Evolutionary conservation across 2,888 invertebrate genomes (phyloP), one percentile per base, ranked within the genome.

Genomic region (Petrolisthes cinctipes): DNA sequence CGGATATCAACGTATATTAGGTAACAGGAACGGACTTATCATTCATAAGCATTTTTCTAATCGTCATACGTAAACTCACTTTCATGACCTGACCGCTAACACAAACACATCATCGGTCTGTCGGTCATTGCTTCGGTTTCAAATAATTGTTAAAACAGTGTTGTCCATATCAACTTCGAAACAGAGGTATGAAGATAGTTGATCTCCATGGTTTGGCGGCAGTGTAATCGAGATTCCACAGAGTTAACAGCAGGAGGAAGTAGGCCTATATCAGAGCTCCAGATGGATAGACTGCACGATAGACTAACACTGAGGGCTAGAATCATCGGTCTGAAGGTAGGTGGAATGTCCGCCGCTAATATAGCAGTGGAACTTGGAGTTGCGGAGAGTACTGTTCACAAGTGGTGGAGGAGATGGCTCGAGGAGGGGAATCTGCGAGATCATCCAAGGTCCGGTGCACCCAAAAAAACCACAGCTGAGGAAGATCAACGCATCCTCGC

Each of bases 371-470:
- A 61, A 61, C 61, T 61, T 61, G 61, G 61, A 11, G n/a, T 66
- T 11, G n/a, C 11, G 66, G 66, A 66, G n/a, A 66, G 66, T 66
- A n/a, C n/a, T 14, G 66, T 66, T 66, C n/a, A 66, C 66, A 66
- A 66, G 66, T 66, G 37, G 37, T 37, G 37, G 37, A 37, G 37
- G 37, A 37, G 37, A 37, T 37, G 37, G 37, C 37, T 37, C 14
- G 66, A 14, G 66, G 66, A 66, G 66, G 23, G n/a, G 17, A 23
- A n/a, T 73, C 20, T 20, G 4, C 17, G 73, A 73, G 73, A 73
- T 73, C 73, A 23, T 73, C 73, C 73, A n/a, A 73, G 73, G 73
- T 73, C 23, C 9, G 73, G 73, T 7, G 23, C 73, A 73, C 23
- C 73, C 73, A 73, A 73, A 23, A 73, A 73, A 61, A 61, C 1